Evolutionary conservation across 92 coral and sea anemone species (phyloP).

Genomic region (Umimayanthus kanabou): DNA sequence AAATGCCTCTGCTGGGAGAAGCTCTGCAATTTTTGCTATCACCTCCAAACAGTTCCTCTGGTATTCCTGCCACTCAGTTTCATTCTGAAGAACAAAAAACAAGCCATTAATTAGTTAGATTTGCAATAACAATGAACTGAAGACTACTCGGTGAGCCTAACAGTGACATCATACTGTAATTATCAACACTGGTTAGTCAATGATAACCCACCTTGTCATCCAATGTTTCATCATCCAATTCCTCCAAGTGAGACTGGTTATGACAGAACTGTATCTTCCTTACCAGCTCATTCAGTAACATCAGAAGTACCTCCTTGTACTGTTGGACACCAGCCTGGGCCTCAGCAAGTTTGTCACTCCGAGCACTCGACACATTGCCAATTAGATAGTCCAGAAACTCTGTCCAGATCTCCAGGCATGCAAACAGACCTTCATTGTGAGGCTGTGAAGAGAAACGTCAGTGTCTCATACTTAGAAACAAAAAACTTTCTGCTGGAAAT

Average conservation of each 20-base stretch:
- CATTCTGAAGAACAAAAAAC: slow-evolving; percentile 60
- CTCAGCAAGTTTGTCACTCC: slow-evolving; percentile 81
- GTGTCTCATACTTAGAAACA: neutral
- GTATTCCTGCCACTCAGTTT: slow-evolving; percentile 96
- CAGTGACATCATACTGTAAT: neutral
- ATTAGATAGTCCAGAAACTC: slow-evolving; percentile 87
- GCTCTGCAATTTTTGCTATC: slow-evolving; percentile 90
- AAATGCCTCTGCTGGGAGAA: slow-evolving; percentile 91
- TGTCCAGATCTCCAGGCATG: slow-evolving; percentile 93
- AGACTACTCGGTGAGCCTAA: neutral
- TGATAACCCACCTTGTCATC: slow-evolving; percentile 82
- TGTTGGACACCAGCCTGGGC: slow-evolving; percentile 89
- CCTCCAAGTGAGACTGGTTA: slow-evolving; percentile 80
- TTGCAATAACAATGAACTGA: neutral
- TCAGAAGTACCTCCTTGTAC: slow-evolving; percentile 86
- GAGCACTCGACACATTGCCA: slow-evolving; percentile 83
- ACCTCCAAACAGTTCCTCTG: slow-evolving; percentile 92
- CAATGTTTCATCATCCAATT: slow-evolving; percentile 77
- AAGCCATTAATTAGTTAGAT: neutral
- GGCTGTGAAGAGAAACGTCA: slow-evolving; percentile 60
- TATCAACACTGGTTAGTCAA: neutral
- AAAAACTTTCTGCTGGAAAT: neutral
- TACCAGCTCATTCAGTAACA: slow-evolving; percentile 81
- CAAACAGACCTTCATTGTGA: slow-evolving; percentile 79
- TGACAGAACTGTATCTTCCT: slow-evolving; percentile 90